Evolutionary conservation across 2,797 vertebrate genomes (phyloP).

Genomic region (Sebastes iracundus): DNA sequence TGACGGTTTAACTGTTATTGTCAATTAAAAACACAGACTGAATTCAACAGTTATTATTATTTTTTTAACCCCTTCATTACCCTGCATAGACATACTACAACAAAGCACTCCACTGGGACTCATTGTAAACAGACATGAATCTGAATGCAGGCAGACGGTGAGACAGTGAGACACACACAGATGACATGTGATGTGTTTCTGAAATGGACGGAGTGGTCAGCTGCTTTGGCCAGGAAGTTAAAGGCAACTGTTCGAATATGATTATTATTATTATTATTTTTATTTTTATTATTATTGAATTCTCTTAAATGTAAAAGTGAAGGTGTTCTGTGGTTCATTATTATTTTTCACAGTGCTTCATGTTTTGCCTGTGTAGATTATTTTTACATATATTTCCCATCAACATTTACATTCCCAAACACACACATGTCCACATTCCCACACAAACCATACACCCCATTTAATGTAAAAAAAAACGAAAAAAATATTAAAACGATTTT

Average conservation of each 20-base stretch:
- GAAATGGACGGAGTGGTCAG: slow-evolving; percentile 7
- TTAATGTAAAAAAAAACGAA: neutral
- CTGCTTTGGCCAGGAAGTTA: slow-evolving; percentile 22
- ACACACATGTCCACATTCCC: slow-evolving; percentile 17
- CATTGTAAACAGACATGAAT: slow-evolving; percentile 39
- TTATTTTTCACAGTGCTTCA: slow-evolving; percentile 44
- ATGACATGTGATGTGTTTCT: slow-evolving; percentile 4
- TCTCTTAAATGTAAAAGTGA: slow-evolving; percentile 8
- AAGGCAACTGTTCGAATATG: slow-evolving; percentile 28
- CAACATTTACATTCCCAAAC: neutral
- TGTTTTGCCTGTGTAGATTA: slow-evolving; percentile 29
- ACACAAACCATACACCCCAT: neutral
- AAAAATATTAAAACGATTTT: neutral
- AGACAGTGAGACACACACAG: slow-evolving; percentile 13
- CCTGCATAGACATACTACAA: slow-evolving; percentile 55
- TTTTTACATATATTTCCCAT: neutral
- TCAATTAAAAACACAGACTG: slow-evolving; percentile 57
- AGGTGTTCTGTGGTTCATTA: neutral
- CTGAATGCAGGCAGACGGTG: slow-evolving; percentile 45
- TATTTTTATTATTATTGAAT: slow-evolving; percentile 1
- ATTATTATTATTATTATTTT: neutral
- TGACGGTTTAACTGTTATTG: slow-evolving; percentile 47
- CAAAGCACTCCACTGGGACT: slow-evolving; percentile 39
- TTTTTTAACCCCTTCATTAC: slow-evolving; percentile 6
- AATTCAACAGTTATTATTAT: slow-evolving; percentile 26